phyloP scores from a whole-genome alignment of 2,888 invertebrate species.

The Deroplatys truncata region DNA sequence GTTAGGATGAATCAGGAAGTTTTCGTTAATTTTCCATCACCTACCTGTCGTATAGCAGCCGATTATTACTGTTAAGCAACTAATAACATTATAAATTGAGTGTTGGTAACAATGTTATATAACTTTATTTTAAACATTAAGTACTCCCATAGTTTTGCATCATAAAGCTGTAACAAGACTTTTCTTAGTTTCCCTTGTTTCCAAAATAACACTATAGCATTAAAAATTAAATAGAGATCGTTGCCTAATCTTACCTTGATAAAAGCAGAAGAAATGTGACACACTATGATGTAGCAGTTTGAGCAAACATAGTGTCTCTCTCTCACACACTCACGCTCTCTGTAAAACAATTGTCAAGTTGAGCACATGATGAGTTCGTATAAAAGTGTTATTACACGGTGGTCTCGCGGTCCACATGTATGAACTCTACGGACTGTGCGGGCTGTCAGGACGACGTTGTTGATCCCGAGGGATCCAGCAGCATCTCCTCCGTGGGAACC shows the following conservation, averaged over 20 bases:
- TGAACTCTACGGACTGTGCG: constrained; percentile 84
- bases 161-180: not conserved
- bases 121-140: too few relatives aligned
- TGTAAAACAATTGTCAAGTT: not conserved
- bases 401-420: constrained; percentile 89
- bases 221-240: too few relatives aligned
- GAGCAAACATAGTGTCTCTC: not conserved
- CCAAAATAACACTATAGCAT: too few relatives aligned
- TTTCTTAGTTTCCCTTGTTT: not conserved
- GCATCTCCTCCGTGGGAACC: constrained; percentile 65
- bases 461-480: constrained; percentile 58
- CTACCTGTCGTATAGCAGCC: too few relatives aligned
- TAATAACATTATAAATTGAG: too few relatives aligned
- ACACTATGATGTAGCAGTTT: not conserved
- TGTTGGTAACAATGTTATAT: too few relatives aligned
- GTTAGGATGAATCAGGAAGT: too few relatives aligned
- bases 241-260: not conserved
- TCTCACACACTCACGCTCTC: not conserved
- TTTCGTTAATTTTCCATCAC: too few relatives aligned
- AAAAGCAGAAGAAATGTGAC: not conserved
- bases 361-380: not conserved
- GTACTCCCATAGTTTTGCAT: too few relatives aligned
- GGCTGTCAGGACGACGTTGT: constrained; percentile 80
- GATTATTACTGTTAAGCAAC: too few relatives aligned
- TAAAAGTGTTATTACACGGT: constrained; percentile 64